phyloP scores from a whole-genome alignment of 2,797 vertebrate species.

The Phalloptychus januarius region DNA sequence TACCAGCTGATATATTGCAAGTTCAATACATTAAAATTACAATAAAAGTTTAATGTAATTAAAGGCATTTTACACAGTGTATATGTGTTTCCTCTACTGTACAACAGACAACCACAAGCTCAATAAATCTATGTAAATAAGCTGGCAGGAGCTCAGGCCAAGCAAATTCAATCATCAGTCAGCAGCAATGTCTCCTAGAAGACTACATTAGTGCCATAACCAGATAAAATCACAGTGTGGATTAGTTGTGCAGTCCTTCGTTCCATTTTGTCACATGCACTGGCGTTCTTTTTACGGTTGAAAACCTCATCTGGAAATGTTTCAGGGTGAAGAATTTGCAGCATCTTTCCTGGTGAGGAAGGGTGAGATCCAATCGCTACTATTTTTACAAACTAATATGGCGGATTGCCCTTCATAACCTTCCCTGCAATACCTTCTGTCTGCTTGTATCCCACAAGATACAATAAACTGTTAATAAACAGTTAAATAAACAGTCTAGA shows the following conservation, averaged over 20 bases:
- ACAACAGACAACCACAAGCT: constrained; percentile 1
- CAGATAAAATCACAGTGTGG: neutral
- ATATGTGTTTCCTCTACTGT: neutral
- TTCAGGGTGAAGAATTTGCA: constrained; percentile 23
- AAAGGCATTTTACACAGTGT: neutral
- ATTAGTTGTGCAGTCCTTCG: neutral
- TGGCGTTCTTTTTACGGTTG: constrained; percentile 4
- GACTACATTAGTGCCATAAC: neutral
- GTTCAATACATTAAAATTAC: no score
- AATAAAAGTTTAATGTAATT: neutral
- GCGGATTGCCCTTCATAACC: constrained; percentile 35
- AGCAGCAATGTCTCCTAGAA: constrained; percentile 15
- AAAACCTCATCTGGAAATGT: neutral
- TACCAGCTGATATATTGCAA: neutral
- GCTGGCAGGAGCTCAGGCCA: neutral
- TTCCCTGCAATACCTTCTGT: constrained; percentile 13
- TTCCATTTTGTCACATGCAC: neutral
- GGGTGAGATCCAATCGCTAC: constrained; percentile 27
- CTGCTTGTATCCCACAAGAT: constrained; percentile 23
- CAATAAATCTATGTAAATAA: constrained; percentile 37
- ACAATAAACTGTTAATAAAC: no score
- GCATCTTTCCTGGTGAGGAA: constrained; percentile 20
- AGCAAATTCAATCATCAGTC: constrained; percentile 19
- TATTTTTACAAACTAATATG: constrained; percentile 49
- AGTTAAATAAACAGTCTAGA: constrained; percentile 42